A percentile compares a stretch with the other conserved stretches of the same genome.
phyloP scores from a whole-genome alignment of 2,888 invertebrate genomes.

The Clivina fossor region DNA sequence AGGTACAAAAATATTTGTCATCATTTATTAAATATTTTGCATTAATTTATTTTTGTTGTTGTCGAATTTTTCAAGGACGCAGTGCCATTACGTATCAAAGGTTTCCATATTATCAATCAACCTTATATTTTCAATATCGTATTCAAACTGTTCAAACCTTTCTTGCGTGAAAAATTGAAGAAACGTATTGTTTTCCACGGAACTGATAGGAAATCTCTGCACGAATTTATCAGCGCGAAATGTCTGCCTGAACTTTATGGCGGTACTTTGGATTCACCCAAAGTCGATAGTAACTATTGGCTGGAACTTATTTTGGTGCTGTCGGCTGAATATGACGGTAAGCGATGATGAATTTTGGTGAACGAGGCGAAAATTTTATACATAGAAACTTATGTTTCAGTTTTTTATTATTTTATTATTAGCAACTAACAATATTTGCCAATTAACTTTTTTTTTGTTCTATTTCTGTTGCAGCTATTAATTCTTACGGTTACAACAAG shows the following conservation, averaged over 20 bases:
- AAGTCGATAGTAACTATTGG: slow-evolving; percentile 73
- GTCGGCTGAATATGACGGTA: slow-evolving; percentile 74
- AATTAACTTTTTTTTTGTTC: too few species aligned
- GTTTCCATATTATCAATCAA: slow-evolving; percentile 86
- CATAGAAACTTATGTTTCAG: too few species aligned
- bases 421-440: too few species aligned
- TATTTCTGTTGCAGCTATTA: too few species aligned
- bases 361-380: too few species aligned
- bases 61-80: slow-evolving; percentile 3
- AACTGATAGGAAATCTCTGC: slow-evolving; percentile 70
- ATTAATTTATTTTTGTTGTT: slow-evolving; percentile 2
- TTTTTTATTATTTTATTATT: too few species aligned
- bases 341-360: too few species aligned
- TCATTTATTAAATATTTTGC: slow-evolving; percentile 12
- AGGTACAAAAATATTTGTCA: too few species aligned
- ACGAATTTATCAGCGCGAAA: slow-evolving; percentile 72
- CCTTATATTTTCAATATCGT: slow-evolving; percentile 89
- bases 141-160: slow-evolving; percentile 86
- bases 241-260: slow-evolving; percentile 72
- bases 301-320: slow-evolving; percentile 69
- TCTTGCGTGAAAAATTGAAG: slow-evolving; percentile 82
- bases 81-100: slow-evolving; percentile 47
- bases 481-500: too few species aligned
- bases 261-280: slow-evolving; percentile 69
- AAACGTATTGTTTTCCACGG: slow-evolving; percentile 81